These are phyloP conservation scores for Hermatobates lingyangjiaoensis DNA, from an alignment of 1,140 invertebrate species.

Conservation along the genomic window DNA sequence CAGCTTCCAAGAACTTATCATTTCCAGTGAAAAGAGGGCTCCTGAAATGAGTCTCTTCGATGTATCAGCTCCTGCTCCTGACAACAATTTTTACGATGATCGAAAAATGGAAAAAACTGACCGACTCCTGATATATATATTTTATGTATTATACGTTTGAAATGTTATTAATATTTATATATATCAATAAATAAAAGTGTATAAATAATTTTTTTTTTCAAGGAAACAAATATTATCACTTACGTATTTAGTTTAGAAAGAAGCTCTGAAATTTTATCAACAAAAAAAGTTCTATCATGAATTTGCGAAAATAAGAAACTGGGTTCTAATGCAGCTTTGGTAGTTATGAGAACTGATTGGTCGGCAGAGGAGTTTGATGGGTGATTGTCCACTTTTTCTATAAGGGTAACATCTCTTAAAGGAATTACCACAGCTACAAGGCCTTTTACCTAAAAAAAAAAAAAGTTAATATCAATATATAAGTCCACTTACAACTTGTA, in stretches of 20 bases:
- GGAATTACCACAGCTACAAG: slow-evolving; percentile 78
- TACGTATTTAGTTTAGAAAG: slow-evolving; percentile 33
- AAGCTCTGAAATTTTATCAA: slow-evolving; percentile 77
- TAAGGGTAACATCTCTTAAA: slow-evolving; percentile 50
- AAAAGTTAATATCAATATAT: too few species aligned
- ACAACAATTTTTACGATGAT: too few species aligned
- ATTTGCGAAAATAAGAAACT: slow-evolving; percentile 82
- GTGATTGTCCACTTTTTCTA: slow-evolving; percentile 53
- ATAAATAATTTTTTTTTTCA: neutral
- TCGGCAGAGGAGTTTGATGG: slow-evolving; percentile 35
- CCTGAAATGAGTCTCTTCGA: too few species aligned
- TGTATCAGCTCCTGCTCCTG: too few species aligned
- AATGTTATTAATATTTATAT: too few species aligned
- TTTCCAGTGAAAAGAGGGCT: too few species aligned
- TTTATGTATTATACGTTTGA: too few species aligned
- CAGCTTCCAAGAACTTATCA: too few species aligned
- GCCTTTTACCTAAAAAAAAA: slow-evolving; percentile 42
- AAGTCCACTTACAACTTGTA: too few species aligned
- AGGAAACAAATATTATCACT: slow-evolving; percentile 10
- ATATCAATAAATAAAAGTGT: too few species aligned
- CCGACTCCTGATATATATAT: too few species aligned
- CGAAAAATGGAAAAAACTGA: too few species aligned
- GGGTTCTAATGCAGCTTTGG: slow-evolving; percentile 40
- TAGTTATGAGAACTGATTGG: slow-evolving; percentile 70
- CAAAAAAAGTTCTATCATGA: slow-evolving; percentile 69